These are phyloP conservation scores for Heterotis niloticus DNA, from an alignment of 2,113 vertebrate genomes.

Conservation along the genomic window DNA sequence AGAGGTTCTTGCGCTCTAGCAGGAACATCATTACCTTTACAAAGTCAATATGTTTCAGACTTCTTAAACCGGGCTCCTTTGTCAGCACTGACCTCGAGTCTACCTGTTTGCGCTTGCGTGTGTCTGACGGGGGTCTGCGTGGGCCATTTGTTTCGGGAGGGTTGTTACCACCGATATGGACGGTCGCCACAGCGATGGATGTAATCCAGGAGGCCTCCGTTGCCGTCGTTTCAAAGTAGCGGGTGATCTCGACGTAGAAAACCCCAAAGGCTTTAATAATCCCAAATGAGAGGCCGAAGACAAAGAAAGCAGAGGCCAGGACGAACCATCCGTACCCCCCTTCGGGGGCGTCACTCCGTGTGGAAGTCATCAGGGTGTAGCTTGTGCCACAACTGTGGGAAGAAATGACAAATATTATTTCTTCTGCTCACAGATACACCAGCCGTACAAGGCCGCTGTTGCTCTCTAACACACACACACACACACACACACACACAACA, in stretches of 20 bases:
- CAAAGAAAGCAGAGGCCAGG: slow-evolving; percentile 51
- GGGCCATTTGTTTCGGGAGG: neutral
- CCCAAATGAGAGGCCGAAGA: slow-evolving; percentile 57
- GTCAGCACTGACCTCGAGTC: neutral
- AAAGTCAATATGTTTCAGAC: too few relatives aligned
- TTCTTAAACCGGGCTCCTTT: too few relatives aligned
- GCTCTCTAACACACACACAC: too few relatives aligned
- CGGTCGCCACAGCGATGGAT: slow-evolving; percentile 51
- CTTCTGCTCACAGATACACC: neutral
- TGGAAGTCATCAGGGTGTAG: neutral
- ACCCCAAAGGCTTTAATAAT: slow-evolving; percentile 58
- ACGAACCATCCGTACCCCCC: slow-evolving; percentile 55
- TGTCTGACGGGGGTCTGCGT: neutral
- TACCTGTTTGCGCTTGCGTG: neutral
- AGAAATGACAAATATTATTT: slow-evolving; percentile 24
- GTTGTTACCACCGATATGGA: slow-evolving; percentile 49
- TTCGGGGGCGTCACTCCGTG: slow-evolving; percentile 31
- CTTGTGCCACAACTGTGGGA: slow-evolving; percentile 23
- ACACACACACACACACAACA: too few relatives aligned
- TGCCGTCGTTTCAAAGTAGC: slow-evolving; percentile 52
- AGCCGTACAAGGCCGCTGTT: neutral
- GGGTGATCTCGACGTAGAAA: slow-evolving; percentile 53
- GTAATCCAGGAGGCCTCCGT: slow-evolving; percentile 57
- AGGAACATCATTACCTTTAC: too few relatives aligned
- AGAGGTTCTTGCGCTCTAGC: too few relatives aligned